A percentile compares a stretch with the other conserved stretches of the same genome.
Evolutionary conservation across 30 jellyfish, hydroid and myxozoan genomes (phyloP).

Genomic region (Haliclystus octoradiatus): DNA sequence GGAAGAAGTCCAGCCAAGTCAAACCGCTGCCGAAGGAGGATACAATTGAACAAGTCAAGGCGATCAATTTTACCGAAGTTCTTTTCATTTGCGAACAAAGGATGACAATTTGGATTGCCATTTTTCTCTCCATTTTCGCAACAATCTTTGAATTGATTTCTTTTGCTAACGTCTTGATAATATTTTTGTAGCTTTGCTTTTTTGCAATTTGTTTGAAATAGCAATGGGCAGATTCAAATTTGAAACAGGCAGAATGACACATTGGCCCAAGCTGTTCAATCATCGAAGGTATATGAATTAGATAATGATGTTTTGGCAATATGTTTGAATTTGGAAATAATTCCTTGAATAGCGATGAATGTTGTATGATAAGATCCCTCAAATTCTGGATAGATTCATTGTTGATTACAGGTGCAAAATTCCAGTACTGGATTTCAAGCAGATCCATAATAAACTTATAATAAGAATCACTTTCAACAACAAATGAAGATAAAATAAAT

Average conservation of each 20-base stretch:
- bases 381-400: slow-evolving; percentile 7
- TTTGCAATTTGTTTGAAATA: slow-evolving; percentile 22
- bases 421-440: slow-evolving; percentile 5
- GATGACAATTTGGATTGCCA: slow-evolving; percentile 20
- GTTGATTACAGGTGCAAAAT: slow-evolving; percentile 26
- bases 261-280: slow-evolving; percentile 18
- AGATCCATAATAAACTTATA: slow-evolving; percentile 9
- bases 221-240: slow-evolving; percentile 20
- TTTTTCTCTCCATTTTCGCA: slow-evolving; percentile 16
- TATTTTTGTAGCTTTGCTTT: slow-evolving; percentile 22
- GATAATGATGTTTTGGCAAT: slow-evolving; percentile 33
- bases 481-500: slow-evolving; percentile 2
- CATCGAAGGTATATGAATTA: slow-evolving; percentile 19
- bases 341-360: slow-evolving; percentile 2
- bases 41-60: background rate
- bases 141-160: slow-evolving; percentile 27
- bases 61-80: slow-evolving; percentile 10
- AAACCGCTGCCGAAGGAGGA: slow-evolving; percentile 1
- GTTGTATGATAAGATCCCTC: slow-evolving; percentile 9
- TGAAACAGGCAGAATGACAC: slow-evolving; percentile 25
- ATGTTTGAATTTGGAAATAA: slow-evolving; percentile 21
- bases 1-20: slow-evolving; percentile 12
- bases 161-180: slow-evolving; percentile 13
- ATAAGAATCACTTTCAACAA: slow-evolving; percentile 1
- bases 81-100: slow-evolving; percentile 20